These are phyloP conservation scores for Mormyrops attenuatus DNA, from an alignment of 2,797 vertebrate genomes.

Conservation along the genomic window DNA sequence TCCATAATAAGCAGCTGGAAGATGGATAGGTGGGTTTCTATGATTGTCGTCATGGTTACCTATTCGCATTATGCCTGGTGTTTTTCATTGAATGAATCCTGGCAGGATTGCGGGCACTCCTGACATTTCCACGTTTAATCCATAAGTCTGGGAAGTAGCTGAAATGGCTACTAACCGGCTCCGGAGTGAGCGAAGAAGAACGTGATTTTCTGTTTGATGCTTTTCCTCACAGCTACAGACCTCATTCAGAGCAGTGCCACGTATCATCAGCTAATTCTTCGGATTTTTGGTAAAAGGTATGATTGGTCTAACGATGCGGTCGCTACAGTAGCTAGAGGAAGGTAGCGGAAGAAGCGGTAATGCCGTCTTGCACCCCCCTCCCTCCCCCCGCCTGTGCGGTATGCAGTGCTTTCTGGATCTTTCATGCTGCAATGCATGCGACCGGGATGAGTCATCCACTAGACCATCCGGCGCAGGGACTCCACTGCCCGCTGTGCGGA, in stretches of 20 bases:
- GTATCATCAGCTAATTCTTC: neutral
- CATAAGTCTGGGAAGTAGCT: neutral
- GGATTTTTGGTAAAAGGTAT: neutral
- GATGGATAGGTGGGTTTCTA: neutral
- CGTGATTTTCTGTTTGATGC: neutral
- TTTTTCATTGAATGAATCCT: neutral
- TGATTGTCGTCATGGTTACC: neutral
- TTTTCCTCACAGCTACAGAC: neutral
- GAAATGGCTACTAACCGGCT: neutral
- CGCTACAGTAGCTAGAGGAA: neutral
- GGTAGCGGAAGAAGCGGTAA: neutral
- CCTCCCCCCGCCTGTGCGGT: neutral
- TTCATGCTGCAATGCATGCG: constrained; percentile 21
- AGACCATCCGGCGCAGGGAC: constrained; percentile 11
- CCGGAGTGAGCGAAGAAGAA: neutral
- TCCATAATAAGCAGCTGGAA: neutral
- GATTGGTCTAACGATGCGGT: neutral
- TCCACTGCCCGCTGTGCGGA: neutral
- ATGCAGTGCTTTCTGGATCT: constrained; percentile 19
- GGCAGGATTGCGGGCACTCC: neutral
- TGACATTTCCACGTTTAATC: neutral
- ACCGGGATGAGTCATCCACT: constrained; percentile 21
- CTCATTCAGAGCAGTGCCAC: neutral
- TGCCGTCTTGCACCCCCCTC: neutral
- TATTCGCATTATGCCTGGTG: neutral